These are phyloP conservation scores for Cepaea nemoralis DNA, from an alignment of 1,140 invertebrate species.

Conservation along the genomic window DNA sequence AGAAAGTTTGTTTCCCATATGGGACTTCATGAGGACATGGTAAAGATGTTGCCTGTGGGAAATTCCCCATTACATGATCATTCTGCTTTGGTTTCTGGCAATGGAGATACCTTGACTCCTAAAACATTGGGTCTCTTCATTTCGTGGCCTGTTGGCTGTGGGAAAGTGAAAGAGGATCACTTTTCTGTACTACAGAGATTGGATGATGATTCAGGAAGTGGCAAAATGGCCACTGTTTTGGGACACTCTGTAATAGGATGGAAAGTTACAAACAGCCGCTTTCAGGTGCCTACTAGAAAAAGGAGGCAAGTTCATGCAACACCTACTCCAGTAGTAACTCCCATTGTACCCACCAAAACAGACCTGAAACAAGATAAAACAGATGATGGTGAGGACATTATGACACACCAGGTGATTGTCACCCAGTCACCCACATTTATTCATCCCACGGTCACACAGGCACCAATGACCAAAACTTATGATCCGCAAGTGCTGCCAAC, in stretches of 20 bases:
- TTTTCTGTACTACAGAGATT: conserved; percentile 76
- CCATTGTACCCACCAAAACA: conserved; percentile 54
- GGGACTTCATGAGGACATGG: conserved; percentile 65
- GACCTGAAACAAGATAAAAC: conserved; percentile 42
- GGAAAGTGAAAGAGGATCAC: conserved; percentile 75
- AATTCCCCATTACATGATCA: conserved; percentile 66
- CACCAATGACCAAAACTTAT: conserved; percentile 45
- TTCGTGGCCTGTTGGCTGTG: conserved; percentile 80
- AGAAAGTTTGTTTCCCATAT: conserved; percentile 59
- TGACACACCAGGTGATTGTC: conserved; percentile 46
- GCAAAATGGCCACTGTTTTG: conserved; percentile 77
- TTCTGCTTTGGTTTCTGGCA: conserved; percentile 76
- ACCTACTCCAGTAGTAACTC: conserved; percentile 47
- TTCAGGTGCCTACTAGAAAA: conserved; percentile 63
- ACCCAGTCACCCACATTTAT: conserved; percentile 39
- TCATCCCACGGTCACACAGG: conserved; percentile 44
- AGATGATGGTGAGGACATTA: conserved; percentile 32
- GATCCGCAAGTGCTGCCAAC: not conserved
- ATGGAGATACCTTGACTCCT: conserved; percentile 75
- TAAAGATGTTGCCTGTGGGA: conserved; percentile 72
- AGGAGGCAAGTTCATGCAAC: conserved; percentile 53
- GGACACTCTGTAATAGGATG: conserved; percentile 79
- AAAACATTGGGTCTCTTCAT: conserved; percentile 74
- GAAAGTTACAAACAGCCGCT: conserved; percentile 74
- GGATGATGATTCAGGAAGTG: conserved; percentile 77